Evolutionary conservation across 2,888 invertebrate genomes (phyloP), one percentile per base, ranked within the genome.

Genomic region (Rhamphomyia laevipes): DNA sequence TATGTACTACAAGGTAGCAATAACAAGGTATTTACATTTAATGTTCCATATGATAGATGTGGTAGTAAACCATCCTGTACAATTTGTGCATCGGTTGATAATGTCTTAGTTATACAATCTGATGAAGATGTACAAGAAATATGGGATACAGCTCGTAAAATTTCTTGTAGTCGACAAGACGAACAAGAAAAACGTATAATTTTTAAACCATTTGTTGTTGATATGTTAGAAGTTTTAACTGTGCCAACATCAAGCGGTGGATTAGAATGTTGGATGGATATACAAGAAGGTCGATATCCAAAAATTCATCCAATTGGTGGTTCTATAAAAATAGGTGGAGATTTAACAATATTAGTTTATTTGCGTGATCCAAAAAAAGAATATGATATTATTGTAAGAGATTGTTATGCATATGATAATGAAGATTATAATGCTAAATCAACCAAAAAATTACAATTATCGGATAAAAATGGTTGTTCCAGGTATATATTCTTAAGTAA

Each of bases 201-300:
- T 37, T 67, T 68, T 45, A 63, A 65, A 57, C 82, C 82, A 0
- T 80, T 83, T 58, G 77, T 80, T 63, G 82, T 78, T 1, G 81
- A 82, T 55, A 82, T 82, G 81, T 65, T 82, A 21, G 81, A 82
- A 57, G 78, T 82, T 0, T 75, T 82, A 3, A 77, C 80, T 1
- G 81, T 83, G 0, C 77, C 80, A 18, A 79, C 81, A 1, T 74
- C 77, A 0, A 77, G 74, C 13, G 80, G 81, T 4, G 77, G 78
- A 1, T 76, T 84, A 1, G 80, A 84, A 58, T 83, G 82, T 66
- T 85, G 84, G 83, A 84, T 85, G 84, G 84, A 84, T 56, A 82
- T 84, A 51, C 81, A 81, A 58, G 74, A 74, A 56, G 84, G 84
- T 60, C 72, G 75, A 55, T 84, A 78, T 64, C 85, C 85, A 23